phyloP scores from a whole-genome alignment of 2,888 invertebrate genomes.

The Melieria omissa region DNA sequence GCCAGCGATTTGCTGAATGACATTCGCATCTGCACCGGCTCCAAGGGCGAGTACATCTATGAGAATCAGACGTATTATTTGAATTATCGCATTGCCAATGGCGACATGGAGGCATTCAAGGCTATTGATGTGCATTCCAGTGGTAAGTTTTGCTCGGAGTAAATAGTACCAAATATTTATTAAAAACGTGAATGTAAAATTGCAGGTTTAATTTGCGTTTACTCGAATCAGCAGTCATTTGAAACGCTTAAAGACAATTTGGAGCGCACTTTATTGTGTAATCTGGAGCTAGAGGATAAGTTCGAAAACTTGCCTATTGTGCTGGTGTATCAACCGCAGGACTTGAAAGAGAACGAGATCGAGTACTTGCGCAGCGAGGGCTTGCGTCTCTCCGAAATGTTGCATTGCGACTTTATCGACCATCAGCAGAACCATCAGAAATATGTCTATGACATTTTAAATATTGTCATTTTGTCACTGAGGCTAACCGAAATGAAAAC shows the following conservation, averaged over 20 bases:
- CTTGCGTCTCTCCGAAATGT: constrained; percentile 87
- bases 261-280: constrained; percentile 89
- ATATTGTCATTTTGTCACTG: constrained; percentile 65
- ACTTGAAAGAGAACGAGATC: constrained; percentile 87
- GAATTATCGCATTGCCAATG: constrained; percentile 87
- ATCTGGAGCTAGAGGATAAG: constrained; percentile 90
- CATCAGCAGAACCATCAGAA: constrained; percentile 67
- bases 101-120: constrained; percentile 87
- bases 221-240: constrained; percentile 90
- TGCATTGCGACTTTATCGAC: constrained; percentile 67
- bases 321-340: constrained; percentile 86
- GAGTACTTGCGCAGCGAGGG: constrained; percentile 88
- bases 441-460: constrained; percentile 67
- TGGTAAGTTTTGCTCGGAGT: constrained; percentile 69
- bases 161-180: not conserved
- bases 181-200: constrained; percentile 7
- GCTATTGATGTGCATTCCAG: constrained; percentile 90
- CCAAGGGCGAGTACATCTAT: constrained; percentile 83
- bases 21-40: constrained; percentile 85
- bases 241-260: constrained; percentile 92
- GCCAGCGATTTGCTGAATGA: constrained; percentile 89
- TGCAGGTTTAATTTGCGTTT: constrained; percentile 84
- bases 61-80: constrained; percentile 83
- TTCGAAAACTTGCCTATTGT: constrained; percentile 90
- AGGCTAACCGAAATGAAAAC: constrained; percentile 65